Base-by-base conservation (phyloP, 2,888 invertebrate species). In the Sylvicola cinctus region DNA sequence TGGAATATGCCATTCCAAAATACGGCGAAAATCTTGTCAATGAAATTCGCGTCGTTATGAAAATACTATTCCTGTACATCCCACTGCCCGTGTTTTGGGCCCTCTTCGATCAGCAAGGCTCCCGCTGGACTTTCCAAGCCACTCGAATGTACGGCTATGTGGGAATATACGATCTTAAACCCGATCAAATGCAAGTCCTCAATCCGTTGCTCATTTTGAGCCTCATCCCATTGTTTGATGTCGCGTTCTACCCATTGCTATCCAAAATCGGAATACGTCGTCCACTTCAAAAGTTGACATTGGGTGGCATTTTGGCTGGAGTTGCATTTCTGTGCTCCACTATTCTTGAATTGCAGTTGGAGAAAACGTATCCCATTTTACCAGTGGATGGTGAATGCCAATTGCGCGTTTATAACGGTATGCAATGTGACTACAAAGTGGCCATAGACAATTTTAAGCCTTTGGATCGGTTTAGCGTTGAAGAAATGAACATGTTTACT, bases 1-100 rank as follows among this genome's bases (percentile, higher is more conserved):
- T 96, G 40, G 91, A 96, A 52, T 71, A 85, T 50, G 87, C 96
- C 0, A 74, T 75, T 40, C 77, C 77, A 37, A 70, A 68, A 44
- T 90, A 73, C 50, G 79, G 77, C 16, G 49, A 51, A 1, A 58
- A 61, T 37, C 62, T 87, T 40, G 78, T 93, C 3, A 60, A 68
- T 4, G 91, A 93, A 45, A 67, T 87, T 8, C 87, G 84, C 53
- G 61, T 68, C 0, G 62, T 83, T 1, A 52, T 88, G 27, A 69
- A 71, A 17, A 72, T 91, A 3, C 56, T 90, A 15, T 64, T 74
- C 35, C 61, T 91, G 27, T 91, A 81, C 49, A 54, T 87, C 6
- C 91, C 93, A 0, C 52, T 90, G 31, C 90, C 90, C 0, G 61
- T 93, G 16, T 95, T 91, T 59, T 95, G 91, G 90, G 79, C 93